phyloP scores from a whole-genome alignment of 2,888 invertebrate genomes.

The Epinotia ramella region DNA sequence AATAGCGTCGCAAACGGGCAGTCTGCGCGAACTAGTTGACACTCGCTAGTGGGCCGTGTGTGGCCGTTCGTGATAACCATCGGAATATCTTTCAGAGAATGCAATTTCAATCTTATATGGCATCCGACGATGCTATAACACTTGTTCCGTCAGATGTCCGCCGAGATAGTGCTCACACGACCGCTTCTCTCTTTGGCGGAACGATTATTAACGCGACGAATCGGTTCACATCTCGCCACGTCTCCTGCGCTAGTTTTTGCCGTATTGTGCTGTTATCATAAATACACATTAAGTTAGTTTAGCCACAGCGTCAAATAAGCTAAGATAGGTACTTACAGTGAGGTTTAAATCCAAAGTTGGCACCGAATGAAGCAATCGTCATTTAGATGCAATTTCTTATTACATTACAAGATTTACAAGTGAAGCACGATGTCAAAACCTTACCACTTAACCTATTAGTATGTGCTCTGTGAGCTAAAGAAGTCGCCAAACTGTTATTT shows the following conservation, averaged over 20 bases:
- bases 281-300: conserved; percentile 43
- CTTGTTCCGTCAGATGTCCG: conserved; percentile 75
- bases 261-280: conserved; percentile 43
- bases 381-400: not conserved
- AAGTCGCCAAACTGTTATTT: too few species aligned
- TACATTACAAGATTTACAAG: not conserved
- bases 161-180: conserved; percentile 66
- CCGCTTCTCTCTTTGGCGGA: conserved; percentile 63
- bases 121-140: conserved; percentile 76
- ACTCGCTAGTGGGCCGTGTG: conserved; percentile 68
- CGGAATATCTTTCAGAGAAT: conserved; percentile 69
- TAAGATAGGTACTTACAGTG: not conserved
- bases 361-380: not conserved
- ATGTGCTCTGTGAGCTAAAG: too few species aligned
- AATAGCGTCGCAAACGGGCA: conserved; percentile 76
- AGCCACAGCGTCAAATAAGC: conserved; percentile 9
- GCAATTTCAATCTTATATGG: conserved; percentile 74
- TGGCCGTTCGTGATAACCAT: conserved; percentile 72
- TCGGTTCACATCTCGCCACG: conserved; percentile 46
- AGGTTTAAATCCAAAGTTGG: not conserved
- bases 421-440: not conserved
- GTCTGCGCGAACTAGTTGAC: conserved; percentile 69
- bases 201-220: conserved; percentile 67
- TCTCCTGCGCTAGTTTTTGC: conserved; percentile 46
- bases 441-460: too few species aligned